A percentile compares a stretch with the other conserved stretches of the same genome.
Conservation (phyloP, 37 sponge, comb jelly and placozoan genomes). For the Aplysina aerophoba region DNA sequence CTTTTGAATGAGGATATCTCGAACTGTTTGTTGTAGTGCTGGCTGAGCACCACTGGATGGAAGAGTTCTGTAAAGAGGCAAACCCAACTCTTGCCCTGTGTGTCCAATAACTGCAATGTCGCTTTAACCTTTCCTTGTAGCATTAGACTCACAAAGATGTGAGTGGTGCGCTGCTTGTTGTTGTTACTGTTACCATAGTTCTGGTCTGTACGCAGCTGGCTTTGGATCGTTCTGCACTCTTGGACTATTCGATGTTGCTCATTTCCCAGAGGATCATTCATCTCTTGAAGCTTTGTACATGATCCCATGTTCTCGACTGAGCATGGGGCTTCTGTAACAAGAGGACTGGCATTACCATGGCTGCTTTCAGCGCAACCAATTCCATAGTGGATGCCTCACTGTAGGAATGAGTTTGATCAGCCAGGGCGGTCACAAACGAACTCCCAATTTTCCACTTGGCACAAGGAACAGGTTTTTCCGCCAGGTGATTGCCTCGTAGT, state of each 20-base stretch:
- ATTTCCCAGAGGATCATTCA: neutral
- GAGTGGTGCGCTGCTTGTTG: neutral
- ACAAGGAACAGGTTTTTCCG: too few species aligned
- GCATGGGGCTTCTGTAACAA: neutral
- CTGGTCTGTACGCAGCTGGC: neutral
- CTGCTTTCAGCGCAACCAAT: neutral
- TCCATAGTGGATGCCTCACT: neutral
- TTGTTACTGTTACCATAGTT: neutral
- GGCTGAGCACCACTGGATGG: neutral
- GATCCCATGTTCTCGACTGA: neutral
- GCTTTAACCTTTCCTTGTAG: conserved; percentile 3
- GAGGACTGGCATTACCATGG: neutral
- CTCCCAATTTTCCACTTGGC: too few species aligned
- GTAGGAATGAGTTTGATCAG: neutral
- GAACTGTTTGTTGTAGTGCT: neutral
- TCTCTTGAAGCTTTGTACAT: neutral
- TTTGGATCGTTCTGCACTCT: neutral
- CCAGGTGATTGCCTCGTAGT: too few species aligned
- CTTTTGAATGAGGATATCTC: neutral
- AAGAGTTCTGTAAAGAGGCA: neutral
- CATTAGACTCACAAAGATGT: neutral
- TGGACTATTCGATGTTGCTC: neutral
- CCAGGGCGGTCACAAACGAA: too few species aligned
- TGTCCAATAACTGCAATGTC: neutral
- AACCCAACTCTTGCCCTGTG: neutral